Conservation (phyloP, 2,888 invertebrate species). For the Oconnorella tubifera region DNA sequence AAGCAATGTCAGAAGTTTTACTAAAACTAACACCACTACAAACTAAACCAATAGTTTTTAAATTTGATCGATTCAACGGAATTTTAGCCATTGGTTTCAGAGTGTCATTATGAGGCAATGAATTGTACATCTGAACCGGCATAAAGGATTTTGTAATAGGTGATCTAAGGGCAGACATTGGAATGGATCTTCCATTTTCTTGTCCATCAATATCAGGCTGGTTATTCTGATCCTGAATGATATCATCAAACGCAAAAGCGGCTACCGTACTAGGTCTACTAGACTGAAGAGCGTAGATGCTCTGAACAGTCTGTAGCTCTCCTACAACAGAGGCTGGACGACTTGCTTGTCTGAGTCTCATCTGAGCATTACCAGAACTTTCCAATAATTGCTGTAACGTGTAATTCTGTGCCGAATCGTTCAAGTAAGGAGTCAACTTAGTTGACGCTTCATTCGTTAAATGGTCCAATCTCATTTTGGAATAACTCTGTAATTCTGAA, state of each 20-base stretch:
- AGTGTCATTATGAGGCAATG: background rate
- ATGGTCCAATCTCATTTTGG: too few species aligned
- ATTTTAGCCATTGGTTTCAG: conserved; percentile 6
- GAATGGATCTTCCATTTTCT: conserved; percentile 4
- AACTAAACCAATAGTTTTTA: too few species aligned
- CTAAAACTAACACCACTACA: too few species aligned
- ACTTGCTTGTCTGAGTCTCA: background rate
- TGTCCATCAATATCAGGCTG: background rate
- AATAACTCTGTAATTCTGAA: too few species aligned
- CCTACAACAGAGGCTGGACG: background rate
- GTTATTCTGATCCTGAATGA: background rate
- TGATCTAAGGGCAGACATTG: conserved; percentile 4
- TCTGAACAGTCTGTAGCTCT: background rate
- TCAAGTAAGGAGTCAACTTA: conserved; percentile 6
- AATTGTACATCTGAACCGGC: conserved; percentile 13
- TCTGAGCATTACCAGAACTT: background rate
- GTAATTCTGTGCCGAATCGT: conserved; percentile 9
- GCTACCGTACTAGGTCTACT: conserved; percentile 13
- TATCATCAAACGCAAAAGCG: background rate
- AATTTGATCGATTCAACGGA: too few species aligned
- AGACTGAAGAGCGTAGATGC: background rate
- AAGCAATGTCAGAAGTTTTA: background rate
- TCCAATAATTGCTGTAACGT: conserved; percentile 14
- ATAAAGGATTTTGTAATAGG: conserved; percentile 2
- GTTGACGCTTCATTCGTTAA: too few species aligned